phyloP scores from a whole-genome alignment of 2,797 vertebrate genomes.

The Argentina silus region DNA sequence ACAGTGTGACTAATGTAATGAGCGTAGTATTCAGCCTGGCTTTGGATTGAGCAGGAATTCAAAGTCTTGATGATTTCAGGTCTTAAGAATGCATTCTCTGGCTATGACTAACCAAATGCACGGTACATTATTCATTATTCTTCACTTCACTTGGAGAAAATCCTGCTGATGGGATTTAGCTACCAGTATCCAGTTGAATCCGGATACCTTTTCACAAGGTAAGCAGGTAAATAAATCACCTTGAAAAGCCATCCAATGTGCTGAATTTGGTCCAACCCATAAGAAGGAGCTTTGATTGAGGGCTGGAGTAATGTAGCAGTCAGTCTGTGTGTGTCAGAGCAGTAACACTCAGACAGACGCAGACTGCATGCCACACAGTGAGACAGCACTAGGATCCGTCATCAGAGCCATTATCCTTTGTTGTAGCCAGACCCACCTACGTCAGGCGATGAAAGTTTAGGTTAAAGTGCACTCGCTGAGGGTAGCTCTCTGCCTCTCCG shows the following conservation, averaged over 20 bases:
- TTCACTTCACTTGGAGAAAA: constrained; percentile 23
- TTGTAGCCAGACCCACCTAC: constrained; percentile 78
- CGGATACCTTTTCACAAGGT: constrained; percentile 38
- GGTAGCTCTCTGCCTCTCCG: constrained; percentile 62
- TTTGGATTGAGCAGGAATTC: background rate
- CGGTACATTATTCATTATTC: constrained; percentile 30
- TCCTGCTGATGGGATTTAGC: constrained; percentile 33
- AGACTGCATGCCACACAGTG: constrained; percentile 77
- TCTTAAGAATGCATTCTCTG: constrained; percentile 14
- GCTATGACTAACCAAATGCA: constrained; percentile 29
- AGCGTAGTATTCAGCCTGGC: too few species aligned
- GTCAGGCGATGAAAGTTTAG: constrained; percentile 84
- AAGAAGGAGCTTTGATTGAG: constrained; percentile 72
- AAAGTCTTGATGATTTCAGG: constrained; percentile 34
- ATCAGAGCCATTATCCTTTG: constrained; percentile 84
- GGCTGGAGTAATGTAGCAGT: constrained; percentile 52
- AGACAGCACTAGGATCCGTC: constrained; percentile 75
- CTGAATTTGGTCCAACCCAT: constrained; percentile 53
- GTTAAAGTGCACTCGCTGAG: constrained; percentile 82
- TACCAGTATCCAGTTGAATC: constrained; percentile 43
- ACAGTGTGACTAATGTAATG: background rate
- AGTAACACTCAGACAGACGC: constrained; percentile 57
- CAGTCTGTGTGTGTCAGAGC: constrained; percentile 43
- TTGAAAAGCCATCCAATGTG: constrained; percentile 37
- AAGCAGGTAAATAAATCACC: constrained; percentile 53